These are phyloP conservation scores for Sebastes elongatus DNA, from an alignment of 2,797 vertebrate species.

Conservation along the genomic window DNA sequence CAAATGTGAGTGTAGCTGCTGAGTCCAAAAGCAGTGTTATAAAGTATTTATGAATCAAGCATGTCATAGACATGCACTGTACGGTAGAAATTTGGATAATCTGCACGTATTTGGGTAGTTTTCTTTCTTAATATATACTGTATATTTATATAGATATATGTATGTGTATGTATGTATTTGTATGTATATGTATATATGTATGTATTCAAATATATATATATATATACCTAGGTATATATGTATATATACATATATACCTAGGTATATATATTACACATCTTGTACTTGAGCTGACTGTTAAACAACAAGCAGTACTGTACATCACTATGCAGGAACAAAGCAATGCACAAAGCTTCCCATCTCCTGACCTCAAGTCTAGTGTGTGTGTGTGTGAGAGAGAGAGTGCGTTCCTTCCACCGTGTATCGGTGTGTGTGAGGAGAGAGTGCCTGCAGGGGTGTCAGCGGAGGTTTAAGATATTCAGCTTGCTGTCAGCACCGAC, in stretches of 20 bases:
- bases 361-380: constrained; percentile 72
- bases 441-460: constrained; percentile 79
- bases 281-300: constrained; percentile 78
- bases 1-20: not conserved
- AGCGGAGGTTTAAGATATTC: constrained; percentile 83
- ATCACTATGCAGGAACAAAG: constrained; percentile 75
- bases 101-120: not conserved
- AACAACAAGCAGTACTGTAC: constrained; percentile 77
- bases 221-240: not conserved
- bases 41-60: constrained; percentile 13
- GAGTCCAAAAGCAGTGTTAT: not conserved
- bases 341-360: constrained; percentile 71
- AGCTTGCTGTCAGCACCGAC: constrained; percentile 84
- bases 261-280: constrained; percentile 11
- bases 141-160: too few relatives aligned
- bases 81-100: not conserved
- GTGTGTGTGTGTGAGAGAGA: not conserved
- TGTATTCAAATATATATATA: not conserved
- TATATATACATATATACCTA: too few relatives aligned
- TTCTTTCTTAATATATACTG: not conserved
- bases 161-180: too few relatives aligned
- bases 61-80: not conserved
- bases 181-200: too few relatives aligned
- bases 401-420: constrained; percentile 43
- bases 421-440: constrained; percentile 58